Evolutionary conservation across 2,113 vertebrate genomes (phyloP).

Genomic region (Syngnathus floridae): DNA sequence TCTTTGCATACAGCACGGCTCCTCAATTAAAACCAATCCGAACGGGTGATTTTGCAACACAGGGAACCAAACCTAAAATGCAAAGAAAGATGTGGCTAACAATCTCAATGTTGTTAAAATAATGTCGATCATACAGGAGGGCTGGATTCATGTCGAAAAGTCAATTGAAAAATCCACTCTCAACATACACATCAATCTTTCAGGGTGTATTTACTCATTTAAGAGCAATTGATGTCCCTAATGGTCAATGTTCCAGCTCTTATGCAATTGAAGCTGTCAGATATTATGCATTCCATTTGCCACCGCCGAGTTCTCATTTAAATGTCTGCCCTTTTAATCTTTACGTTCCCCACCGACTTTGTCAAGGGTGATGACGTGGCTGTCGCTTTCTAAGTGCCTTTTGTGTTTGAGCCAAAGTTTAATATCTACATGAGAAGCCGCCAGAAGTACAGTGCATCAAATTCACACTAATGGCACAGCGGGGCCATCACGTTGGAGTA

Average conservation of each 20-base stretch:
- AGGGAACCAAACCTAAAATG: background rate
- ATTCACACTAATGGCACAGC: background rate
- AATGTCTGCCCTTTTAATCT: conserved; percentile 6
- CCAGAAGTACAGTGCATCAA: conserved; percentile 11
- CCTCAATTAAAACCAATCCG: background rate
- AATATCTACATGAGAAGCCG: conserved; percentile 10
- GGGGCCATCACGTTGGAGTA: background rate
- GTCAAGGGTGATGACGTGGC: conserved; percentile 5
- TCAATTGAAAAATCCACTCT: background rate
- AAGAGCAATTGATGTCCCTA: background rate
- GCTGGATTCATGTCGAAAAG: too few species aligned
- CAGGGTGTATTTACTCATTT: background rate
- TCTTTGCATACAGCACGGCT: background rate
- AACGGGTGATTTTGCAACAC: background rate
- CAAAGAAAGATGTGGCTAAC: background rate
- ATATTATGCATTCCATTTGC: background rate
- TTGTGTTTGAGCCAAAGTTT: conserved; percentile 8
- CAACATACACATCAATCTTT: background rate
- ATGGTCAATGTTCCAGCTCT: background rate
- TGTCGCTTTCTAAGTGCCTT: conserved; percentile 8
- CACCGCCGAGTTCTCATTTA: background rate
- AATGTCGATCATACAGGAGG: too few species aligned
- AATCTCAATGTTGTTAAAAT: background rate
- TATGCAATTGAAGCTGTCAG: background rate
- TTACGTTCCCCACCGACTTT: conserved; percentile 1